Conservation (phyloP, 2,888 invertebrate species). For the Teinopalpus imperialis region DNA sequence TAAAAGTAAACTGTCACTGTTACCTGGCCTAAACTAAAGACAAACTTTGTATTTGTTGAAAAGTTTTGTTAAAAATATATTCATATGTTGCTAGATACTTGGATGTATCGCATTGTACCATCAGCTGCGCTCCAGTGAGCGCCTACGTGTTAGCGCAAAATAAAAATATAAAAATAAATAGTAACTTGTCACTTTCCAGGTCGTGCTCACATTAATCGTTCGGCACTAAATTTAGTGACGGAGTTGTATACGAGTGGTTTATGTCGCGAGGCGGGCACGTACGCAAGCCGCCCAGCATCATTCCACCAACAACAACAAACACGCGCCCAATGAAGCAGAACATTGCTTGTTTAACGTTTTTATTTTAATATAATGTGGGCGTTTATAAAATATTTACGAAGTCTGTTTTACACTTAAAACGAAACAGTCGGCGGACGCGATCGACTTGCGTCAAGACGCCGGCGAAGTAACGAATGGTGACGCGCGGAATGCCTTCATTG, state of each 20-base stretch:
- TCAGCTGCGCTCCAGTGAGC: no score
- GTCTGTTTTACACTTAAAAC: slow-evolving; percentile 1
- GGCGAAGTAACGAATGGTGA: background rate
- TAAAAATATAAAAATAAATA: slow-evolving; percentile 1
- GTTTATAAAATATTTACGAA: background rate
- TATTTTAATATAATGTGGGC: slow-evolving; percentile 21
- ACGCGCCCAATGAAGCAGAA: background rate
- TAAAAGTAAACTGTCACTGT: no score
- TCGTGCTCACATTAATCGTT: slow-evolving; percentile 1
- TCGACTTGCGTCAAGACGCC: background rate
- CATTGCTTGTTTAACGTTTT: background rate
- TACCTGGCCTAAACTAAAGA: no score
- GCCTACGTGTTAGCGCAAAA: no score
- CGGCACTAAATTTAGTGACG: slow-evolving; percentile 3
- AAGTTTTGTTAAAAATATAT: no score
- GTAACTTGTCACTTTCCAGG: slow-evolving; percentile 1
- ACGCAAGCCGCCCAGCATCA: no score
- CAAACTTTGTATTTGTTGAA: no score
- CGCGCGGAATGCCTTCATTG: background rate
- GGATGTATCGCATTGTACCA: no score
- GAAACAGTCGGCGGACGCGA: background rate
- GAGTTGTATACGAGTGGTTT: no score
- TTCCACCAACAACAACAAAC: background rate
- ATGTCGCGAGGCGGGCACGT: no score
- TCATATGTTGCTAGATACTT: no score